Evolutionary conservation across 2,888 invertebrate genomes (phyloP), one percentile per base, ranked within the genome.

Genomic region (Himalopsyche anomala): DNA sequence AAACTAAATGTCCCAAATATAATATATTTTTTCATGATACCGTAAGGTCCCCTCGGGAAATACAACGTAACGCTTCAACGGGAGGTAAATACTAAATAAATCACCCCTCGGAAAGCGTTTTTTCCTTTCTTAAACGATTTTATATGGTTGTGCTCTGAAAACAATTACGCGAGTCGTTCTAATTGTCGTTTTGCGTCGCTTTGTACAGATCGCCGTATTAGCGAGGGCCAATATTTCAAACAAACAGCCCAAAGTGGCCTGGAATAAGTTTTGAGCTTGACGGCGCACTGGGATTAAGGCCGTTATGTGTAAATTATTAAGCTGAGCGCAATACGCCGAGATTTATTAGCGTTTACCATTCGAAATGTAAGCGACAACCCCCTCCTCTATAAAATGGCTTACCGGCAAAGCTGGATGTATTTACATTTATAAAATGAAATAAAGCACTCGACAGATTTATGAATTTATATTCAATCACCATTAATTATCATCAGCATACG

Each of bases 281-380:
- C 36, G 36, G 79, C 79, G 51, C 45, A 80, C 54, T 62, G 74
- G 84, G 55, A 84, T 84, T 62, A 56, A 80, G 62, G 80, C 84
- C 55, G 80, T 84, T 84, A 56, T 84, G 80, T 84, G 62, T 80
- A 84, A 81, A 84, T 80, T 84, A 84, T 84, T 84, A 80, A 84
- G 80, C 84, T 84, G 40, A 19, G 42, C 79, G 62, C 80, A 56
- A 84, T 84, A 45, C 80, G 80, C 55, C 28, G 56, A 80, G 84
- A 84, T 84, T 80, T 84, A 84, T 80, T 80, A 54, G 56, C 84
- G 80, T 84, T 84, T 80, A 81, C 19, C 80, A 80, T 84, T 84
- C 42, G 62, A 80, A 40, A 80, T 56, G 55, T 84, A 79, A 74
- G 80, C 84, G 80, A 84, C 84, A 84, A n/a, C 51, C 84, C 54